phyloP scores from a whole-genome alignment of 1,140 invertebrate genomes.

The Halyomorpha halys region DNA sequence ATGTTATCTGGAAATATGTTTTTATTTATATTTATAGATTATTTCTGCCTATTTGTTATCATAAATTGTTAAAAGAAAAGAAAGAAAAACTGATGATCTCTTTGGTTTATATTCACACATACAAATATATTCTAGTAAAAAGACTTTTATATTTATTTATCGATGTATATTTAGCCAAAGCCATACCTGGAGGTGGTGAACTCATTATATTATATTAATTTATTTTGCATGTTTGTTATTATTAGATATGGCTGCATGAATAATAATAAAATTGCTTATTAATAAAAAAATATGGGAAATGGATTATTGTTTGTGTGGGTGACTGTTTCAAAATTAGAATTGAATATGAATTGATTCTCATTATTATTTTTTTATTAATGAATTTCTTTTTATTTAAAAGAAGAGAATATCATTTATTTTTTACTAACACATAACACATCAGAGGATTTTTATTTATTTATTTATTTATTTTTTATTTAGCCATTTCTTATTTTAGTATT shows the following conservation, averaged over 20 bases:
- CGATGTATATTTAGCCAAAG: not conserved
- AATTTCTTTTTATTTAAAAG: not conserved
- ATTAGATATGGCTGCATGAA: slow-evolving; percentile 6
- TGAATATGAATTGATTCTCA: not conserved
- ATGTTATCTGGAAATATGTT: no score
- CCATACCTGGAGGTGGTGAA: slow-evolving; percentile 22
- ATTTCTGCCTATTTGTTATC: no score
- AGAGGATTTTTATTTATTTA: slow-evolving; percentile 3
- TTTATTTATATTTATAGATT: no score
- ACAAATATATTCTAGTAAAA: no score
- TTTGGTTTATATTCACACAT: no score
- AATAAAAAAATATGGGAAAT: not conserved
- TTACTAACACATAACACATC: slow-evolving; percentile 30
- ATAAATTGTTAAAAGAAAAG: no score
- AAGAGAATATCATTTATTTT: slow-evolving; percentile 1
- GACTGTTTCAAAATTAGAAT: not conserved
- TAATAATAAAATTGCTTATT: slow-evolving; percentile 7
- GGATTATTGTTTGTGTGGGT: slow-evolving; percentile 6
- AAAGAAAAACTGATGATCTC: no score
- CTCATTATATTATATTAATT: slow-evolving; percentile 19
- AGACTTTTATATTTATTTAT: no score
- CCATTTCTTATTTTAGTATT: slow-evolving; percentile 20
- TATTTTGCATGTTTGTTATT: slow-evolving; percentile 18
- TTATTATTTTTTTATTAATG: not conserved
- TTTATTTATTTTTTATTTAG: slow-evolving; percentile 25